These are phyloP conservation scores for Limenitis camilla DNA, from an alignment of 2,888 invertebrate species.

Conservation along the genomic window DNA sequence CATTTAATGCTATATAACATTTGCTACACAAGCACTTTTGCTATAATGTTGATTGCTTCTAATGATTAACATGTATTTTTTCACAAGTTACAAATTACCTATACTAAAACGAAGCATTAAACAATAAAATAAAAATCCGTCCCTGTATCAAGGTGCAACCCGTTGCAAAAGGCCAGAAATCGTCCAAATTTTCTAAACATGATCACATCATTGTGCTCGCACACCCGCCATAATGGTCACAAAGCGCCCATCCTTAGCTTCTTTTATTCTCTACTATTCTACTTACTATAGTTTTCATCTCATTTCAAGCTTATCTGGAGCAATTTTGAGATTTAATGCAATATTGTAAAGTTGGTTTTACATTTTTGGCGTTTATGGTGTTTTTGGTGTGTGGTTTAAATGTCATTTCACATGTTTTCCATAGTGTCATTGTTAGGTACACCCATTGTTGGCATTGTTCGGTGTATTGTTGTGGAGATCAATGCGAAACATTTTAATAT, in stretches of 20 bases:
- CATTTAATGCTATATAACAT: no score
- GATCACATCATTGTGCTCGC: slow-evolving; percentile 61
- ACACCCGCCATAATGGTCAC: slow-evolving; percentile 70
- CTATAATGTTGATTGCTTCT: no score
- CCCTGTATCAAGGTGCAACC: slow-evolving; percentile 69
- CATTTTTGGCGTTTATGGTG: slow-evolving; percentile 24
- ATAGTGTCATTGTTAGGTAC: slow-evolving; percentile 72
- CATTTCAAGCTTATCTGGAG: no score
- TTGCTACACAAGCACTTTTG: no score
- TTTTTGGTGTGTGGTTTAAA: slow-evolving; percentile 32
- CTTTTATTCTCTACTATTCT: slow-evolving; percentile 66
- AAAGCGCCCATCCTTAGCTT: slow-evolving; percentile 71
- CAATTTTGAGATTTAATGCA: no score
- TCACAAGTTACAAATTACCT: no score
- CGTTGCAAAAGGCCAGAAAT: slow-evolving; percentile 70
- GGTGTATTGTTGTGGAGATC: slow-evolving; percentile 55
- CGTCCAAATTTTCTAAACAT: slow-evolving; percentile 68
- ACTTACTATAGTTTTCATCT: slow-evolving; percentile 36
- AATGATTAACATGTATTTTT: no score
- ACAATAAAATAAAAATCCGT: slow-evolving; percentile 29
- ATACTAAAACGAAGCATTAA: neutral
- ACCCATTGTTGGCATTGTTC: slow-evolving; percentile 69
- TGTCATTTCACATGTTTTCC: slow-evolving; percentile 69
- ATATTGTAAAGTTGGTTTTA: slow-evolving; percentile 5
- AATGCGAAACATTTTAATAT: slow-evolving; percentile 75